phyloP scores from a whole-genome alignment of 2,888 invertebrate species.

The Coelopa pilipes region DNA sequence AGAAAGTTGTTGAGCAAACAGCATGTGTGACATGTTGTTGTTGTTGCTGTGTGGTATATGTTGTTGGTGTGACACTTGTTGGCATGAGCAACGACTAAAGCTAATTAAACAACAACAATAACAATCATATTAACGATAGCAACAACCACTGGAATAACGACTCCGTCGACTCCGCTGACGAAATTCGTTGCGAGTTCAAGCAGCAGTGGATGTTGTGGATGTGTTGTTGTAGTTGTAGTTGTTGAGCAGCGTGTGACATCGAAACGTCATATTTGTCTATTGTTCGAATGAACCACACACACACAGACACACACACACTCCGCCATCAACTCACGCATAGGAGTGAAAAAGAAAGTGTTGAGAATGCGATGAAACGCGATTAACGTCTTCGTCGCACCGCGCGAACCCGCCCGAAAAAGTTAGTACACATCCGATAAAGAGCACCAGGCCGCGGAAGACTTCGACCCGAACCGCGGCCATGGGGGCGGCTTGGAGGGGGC shows the following conservation, averaged over 20 bases:
- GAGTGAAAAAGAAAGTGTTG: slow-evolving; percentile 36
- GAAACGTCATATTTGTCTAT: background rate
- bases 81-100: slow-evolving; percentile 12
- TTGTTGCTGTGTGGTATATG: slow-evolving; percentile 8
- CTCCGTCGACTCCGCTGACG: background rate
- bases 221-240: background rate
- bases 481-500: too few relatives aligned
- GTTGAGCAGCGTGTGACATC: background rate
- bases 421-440: too few relatives aligned
- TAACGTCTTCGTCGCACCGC: too few relatives aligned
- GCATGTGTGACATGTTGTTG: slow-evolving; percentile 25
- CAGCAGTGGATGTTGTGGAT: background rate
- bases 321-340: background rate
- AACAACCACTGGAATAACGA: too few relatives aligned
- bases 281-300: background rate
- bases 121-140: slow-evolving; percentile 5
- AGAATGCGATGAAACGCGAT: slow-evolving; percentile 5
- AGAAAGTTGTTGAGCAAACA: slow-evolving; percentile 34
- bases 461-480: too few relatives aligned
- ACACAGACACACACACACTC: background rate
- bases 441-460: too few relatives aligned
- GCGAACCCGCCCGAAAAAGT: too few relatives aligned
- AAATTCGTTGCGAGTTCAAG: background rate
- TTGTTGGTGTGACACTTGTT: background rate
- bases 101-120: slow-evolving; percentile 21